phyloP scores from a whole-genome alignment of 2,113 vertebrate genomes.

The Crotalus tigris region DNA sequence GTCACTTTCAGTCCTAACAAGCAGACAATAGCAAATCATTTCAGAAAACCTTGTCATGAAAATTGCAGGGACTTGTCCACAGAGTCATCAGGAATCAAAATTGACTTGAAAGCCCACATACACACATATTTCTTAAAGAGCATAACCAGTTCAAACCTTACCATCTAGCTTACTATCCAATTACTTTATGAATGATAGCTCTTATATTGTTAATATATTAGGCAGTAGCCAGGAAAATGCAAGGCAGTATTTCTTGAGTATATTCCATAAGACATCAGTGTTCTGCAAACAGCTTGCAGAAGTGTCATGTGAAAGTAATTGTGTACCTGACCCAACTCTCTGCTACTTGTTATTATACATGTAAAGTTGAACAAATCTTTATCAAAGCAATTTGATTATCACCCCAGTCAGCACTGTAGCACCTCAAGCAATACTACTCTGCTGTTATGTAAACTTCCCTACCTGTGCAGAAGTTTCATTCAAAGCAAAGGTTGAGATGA shows the following conservation, averaged over 20 bases:
- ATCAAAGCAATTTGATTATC: not conserved
- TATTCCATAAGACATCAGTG: not conserved
- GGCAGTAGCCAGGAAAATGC: not conserved
- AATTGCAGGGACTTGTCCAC: not conserved
- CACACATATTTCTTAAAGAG: not conserved
- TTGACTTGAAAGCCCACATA: not conserved
- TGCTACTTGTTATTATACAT: not conserved
- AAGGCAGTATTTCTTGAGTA: not conserved
- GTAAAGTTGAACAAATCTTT: not conserved
- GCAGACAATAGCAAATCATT: not conserved
- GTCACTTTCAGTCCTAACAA: not conserved
- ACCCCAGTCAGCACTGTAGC: not conserved
- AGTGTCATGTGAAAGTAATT: not conserved
- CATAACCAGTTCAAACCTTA: not conserved
- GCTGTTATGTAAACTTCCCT: not conserved
- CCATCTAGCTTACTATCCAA: not conserved
- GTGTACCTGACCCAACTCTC: not conserved
- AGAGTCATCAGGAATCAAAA: not conserved
- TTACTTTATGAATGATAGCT: not conserved
- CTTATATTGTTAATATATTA: not conserved
- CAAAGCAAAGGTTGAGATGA: not conserved
- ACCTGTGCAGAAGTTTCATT: not conserved
- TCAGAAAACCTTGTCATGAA: not conserved
- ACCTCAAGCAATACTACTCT: not conserved
- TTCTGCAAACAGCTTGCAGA: not conserved